phyloP scores from a whole-genome alignment of 1,140 invertebrate species.

The Atta colombica region DNA sequence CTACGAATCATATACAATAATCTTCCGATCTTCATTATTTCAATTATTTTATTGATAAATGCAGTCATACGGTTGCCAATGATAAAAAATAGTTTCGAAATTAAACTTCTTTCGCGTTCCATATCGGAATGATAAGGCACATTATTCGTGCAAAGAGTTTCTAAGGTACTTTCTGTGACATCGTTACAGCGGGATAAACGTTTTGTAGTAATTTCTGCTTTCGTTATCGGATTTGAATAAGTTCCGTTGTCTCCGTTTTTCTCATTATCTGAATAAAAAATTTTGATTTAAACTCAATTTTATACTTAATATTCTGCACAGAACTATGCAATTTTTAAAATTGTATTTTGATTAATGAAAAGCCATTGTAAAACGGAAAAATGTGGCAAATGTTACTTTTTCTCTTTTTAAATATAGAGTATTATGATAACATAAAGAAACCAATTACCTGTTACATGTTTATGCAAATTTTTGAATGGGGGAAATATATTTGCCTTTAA shows the following conservation, averaged over 20 bases:
- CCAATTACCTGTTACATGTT: conserved; percentile 22
- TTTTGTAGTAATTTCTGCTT: conserved; percentile 32
- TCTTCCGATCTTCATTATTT: conserved; percentile 7
- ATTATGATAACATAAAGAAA: background rate
- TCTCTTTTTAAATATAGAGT: background rate
- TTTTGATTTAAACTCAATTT: conserved; percentile 27
- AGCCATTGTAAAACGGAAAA: conserved; percentile 28
- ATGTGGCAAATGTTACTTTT: background rate
- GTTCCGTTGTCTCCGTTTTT: conserved; percentile 33
- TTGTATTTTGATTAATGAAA: conserved; percentile 28
- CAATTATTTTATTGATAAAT: conserved; percentile 63
- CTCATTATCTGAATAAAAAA: conserved; percentile 31
- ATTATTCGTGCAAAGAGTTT: conserved; percentile 1
- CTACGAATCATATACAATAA: background rate
- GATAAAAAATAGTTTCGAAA: conserved; percentile 55
- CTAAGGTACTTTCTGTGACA: conserved; percentile 3
- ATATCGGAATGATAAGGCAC: background rate
- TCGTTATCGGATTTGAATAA: conserved; percentile 45
- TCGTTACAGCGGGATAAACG: conserved; percentile 6
- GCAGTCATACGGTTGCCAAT: conserved; percentile 60
- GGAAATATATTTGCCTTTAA: conserved; percentile 26
- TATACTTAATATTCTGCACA: conserved; percentile 6
- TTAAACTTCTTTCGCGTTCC: conserved; percentile 18
- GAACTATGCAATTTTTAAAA: background rate
- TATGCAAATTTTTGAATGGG: conserved; percentile 38